Conservation (phyloP, 2,888 invertebrate genomes). For the Troglohyphantes excavatus region DNA sequence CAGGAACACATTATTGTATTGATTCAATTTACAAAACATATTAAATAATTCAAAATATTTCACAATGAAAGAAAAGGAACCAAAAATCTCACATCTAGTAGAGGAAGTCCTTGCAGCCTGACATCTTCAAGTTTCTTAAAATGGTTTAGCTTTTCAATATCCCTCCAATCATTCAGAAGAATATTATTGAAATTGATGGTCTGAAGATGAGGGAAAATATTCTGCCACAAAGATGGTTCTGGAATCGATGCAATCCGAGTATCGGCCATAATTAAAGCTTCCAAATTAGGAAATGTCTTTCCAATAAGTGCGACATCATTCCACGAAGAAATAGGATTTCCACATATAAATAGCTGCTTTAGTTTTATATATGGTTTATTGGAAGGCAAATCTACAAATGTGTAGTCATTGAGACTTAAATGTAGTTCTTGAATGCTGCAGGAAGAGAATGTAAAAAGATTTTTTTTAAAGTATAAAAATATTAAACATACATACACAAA, state of each 20-base stretch:
- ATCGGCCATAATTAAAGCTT: constrained; percentile 92
- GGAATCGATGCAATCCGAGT: constrained; percentile 86
- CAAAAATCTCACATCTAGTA: constrained; percentile 84
- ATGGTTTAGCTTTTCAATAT: constrained; percentile 91
- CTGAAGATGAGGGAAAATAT: constrained; percentile 85
- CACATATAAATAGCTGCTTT: constrained; percentile 92
- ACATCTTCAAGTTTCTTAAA: constrained; percentile 92
- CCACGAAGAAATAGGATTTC: constrained; percentile 93
- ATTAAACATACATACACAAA: background rate
- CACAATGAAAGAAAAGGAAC: too few relatives aligned
- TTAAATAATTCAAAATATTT: too few relatives aligned
- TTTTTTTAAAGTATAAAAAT: background rate
- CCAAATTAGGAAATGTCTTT: constrained; percentile 91
- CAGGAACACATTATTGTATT: too few relatives aligned
- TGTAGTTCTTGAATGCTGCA: constrained; percentile 92
- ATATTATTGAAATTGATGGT: constrained; percentile 90
- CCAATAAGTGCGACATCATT: constrained; percentile 91
- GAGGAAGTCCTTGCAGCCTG: constrained; percentile 89
- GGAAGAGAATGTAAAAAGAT: background rate
- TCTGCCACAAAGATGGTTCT: constrained; percentile 80
- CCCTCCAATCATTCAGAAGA: constrained; percentile 92
- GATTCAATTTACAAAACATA: too few relatives aligned
- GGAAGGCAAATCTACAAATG: constrained; percentile 87
- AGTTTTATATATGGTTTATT: constrained; percentile 86
- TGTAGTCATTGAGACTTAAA: constrained; percentile 94